phyloP scores from a whole-genome alignment of 1,140 invertebrate species.

The Lepidotrigona ventralis region DNA sequence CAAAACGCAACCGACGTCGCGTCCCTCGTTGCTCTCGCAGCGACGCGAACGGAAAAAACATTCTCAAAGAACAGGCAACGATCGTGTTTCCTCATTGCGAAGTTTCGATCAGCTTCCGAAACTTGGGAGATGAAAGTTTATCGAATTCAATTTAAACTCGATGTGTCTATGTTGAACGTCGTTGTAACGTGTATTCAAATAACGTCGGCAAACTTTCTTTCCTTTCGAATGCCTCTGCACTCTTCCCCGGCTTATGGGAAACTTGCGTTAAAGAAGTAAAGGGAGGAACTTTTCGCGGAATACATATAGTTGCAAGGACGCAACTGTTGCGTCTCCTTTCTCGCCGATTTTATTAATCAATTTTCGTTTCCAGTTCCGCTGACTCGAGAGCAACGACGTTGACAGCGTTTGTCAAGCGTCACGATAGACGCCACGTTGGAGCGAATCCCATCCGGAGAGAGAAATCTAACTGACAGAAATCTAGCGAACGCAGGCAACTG shows the following conservation, averaged over 20 bases:
- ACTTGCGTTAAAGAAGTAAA: background rate
- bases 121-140: background rate
- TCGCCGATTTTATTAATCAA: background rate
- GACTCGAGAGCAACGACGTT: background rate
- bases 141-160: conserved; percentile 6
- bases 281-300: background rate
- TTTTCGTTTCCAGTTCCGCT: background rate
- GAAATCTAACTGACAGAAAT: background rate
- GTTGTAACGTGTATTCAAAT: background rate
- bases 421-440: background rate
- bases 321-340: background rate
- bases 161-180: background rate
- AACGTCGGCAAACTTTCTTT: background rate
- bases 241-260: background rate
- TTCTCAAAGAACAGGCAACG: background rate
- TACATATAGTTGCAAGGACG: too few species aligned
- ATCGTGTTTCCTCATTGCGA: background rate
- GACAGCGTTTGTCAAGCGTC: background rate
- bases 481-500: background rate
- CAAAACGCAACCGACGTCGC: background rate
- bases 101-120: background rate
- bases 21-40: background rate
- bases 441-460: too few species aligned
- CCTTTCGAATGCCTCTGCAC: background rate
- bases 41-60: background rate